phyloP scores from a whole-genome alignment of 1,140 invertebrate genomes.

The Drosophila teissieri region DNA sequence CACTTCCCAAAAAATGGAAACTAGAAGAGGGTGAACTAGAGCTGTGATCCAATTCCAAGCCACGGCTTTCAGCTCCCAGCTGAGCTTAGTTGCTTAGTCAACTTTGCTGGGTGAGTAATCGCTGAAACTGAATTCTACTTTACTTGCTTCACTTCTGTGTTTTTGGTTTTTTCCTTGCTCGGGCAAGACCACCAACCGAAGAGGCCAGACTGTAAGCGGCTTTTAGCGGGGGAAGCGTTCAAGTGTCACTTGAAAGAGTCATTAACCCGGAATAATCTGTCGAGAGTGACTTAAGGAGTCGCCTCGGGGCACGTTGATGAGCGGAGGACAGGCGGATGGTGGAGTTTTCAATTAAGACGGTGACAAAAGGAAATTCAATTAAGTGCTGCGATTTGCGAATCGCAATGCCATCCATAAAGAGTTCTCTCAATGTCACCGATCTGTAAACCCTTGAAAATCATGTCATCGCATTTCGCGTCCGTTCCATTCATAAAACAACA shows the following conservation, averaged over 20 bases:
- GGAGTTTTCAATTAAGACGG: conserved; percentile 39
- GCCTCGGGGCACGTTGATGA: neutral
- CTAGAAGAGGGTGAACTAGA: conserved; percentile 10
- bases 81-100: conserved; percentile 63
- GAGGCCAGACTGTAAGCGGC: conserved; percentile 49
- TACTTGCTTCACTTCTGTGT: conserved; percentile 26
- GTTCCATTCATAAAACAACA: conserved; percentile 19
- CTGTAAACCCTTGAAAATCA: conserved; percentile 35
- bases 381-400: conserved; percentile 14
- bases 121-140: conserved; percentile 49
- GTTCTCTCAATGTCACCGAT: conserved; percentile 23
- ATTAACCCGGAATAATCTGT: conserved; percentile 54
- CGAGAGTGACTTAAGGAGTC: conserved; percentile 42
- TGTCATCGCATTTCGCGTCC: conserved; percentile 28
- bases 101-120: conserved; percentile 72
- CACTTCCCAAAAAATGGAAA: conserved; percentile 15
- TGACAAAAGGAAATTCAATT: conserved; percentile 43
- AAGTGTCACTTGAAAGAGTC: conserved; percentile 56
- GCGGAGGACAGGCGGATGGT: neutral
- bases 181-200: conserved; percentile 36
- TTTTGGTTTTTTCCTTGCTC: conserved; percentile 1
- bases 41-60: conserved; percentile 47
- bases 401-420: conserved; percentile 20
- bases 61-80: conserved; percentile 22
- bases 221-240: conserved; percentile 47